A percentile compares a stretch with the other conserved stretches of the same genome.
Conservation (phyloP, 2,113 vertebrate species). For the Campylorhamphus procurvoides region DNA sequence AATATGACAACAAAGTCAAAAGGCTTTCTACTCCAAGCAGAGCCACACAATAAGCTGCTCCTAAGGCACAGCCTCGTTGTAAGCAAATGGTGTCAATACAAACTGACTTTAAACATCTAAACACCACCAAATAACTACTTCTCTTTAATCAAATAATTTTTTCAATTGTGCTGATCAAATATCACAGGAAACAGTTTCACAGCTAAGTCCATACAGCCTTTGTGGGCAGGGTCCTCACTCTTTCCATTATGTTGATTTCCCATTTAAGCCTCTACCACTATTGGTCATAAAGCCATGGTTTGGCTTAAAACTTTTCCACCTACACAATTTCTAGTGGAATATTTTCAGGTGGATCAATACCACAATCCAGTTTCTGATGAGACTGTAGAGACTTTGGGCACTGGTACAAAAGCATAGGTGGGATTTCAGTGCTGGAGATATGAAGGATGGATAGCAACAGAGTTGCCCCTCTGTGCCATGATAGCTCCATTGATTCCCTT, state of each 20-base stretch:
- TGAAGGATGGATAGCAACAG: neutral
- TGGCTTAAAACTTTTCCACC: neutral
- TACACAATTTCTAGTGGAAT: neutral
- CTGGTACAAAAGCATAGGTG: neutral
- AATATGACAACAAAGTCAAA: neutral
- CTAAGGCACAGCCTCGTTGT: neutral
- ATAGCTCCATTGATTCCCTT: neutral
- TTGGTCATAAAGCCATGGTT: neutral
- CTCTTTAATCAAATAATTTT: neutral
- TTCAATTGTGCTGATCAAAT: neutral
- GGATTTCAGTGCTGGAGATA: neutral
- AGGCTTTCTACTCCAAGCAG: neutral
- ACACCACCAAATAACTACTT: neutral
- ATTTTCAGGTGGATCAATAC: neutral
- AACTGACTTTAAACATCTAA: slow-evolving; percentile 1
- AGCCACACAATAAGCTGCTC: neutral
- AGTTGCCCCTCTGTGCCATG: neutral
- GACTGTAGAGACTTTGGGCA: neutral
- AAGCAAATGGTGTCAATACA: neutral
- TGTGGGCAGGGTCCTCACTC: neutral
- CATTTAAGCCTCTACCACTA: neutral
- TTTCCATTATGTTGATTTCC: neutral
- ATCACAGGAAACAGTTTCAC: neutral
- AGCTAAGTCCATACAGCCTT: neutral
- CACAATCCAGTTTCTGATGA: neutral